Base-by-base conservation (phyloP, 2,888 invertebrate species). In the Melieria picta region DNA sequence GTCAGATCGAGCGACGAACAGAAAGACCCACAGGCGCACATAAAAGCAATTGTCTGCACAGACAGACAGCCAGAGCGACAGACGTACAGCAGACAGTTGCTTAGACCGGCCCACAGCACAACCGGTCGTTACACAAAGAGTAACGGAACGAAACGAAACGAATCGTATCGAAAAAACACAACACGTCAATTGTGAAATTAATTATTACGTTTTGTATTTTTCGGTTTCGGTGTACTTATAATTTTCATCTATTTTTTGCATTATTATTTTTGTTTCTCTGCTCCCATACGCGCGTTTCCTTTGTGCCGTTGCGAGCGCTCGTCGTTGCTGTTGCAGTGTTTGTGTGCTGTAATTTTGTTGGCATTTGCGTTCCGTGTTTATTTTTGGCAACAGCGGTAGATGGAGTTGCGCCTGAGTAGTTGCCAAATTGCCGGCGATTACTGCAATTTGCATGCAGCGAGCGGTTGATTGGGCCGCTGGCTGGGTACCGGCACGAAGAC, bases 141-240 rank as follows among this genome's bases (percentile, higher is more conserved):
- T 30, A 30, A 30, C 30, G 30, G 30, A 30, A 30, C 30, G 30
- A 30, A 30, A 30, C 30, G 30, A 30, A 30, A 30, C 30, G 30
- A 30, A 2, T 30, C 30, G 30, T 30, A 30, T 30, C 30, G 30
- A 30, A 30, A 30, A 30, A 30, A 30, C 30, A 30, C 30, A 65
- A 42, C 43, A 57, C 63, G 57, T 63, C 69, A 69, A 69, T 69
- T 63, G 63, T 56, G 63, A 69, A 69, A 64, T 69, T 69, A 69
- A 69, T 69, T 64, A 64, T 55, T 64, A 45, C 58, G 64, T 57
- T 64, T 64, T 69, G 43, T 46, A 42, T 66, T 67, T 58, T 48
- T 58, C 58, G 58, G 48, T 66, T 66, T 58, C 50, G 43, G 13
- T 16, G 42, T 67, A 42, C 5, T n/a, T 7, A 6, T 30, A 30